Evolutionary conservation across 2,113 vertebrate species (phyloP), one percentile per base, ranked within the genome.

Genomic region (Phalacrocorax brasilianus): DNA sequence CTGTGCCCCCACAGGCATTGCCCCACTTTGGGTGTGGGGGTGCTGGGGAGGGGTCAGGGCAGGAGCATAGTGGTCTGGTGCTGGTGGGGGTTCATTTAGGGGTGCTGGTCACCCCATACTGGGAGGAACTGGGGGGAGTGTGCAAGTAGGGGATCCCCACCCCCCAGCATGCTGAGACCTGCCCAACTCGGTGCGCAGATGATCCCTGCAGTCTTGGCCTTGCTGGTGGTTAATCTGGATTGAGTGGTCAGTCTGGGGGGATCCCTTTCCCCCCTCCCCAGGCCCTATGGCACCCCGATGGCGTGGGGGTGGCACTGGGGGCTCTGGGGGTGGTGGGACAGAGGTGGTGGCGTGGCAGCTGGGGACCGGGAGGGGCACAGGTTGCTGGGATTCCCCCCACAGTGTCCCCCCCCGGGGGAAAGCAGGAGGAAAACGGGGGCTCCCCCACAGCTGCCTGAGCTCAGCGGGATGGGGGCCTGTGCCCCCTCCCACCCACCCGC

Each of bases 291-390:
- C 68, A 68, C 44, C 38, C n/a, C 22, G 8, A 2, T 40, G 55
- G 49, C 27, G 24, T 23, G 0, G 1, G 47, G 68, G 13, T 35
- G 40, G n/a, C 67, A 38, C 45, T 26, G 45, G 19, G 65, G 22
- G 14, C 10, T 7, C 38, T 44, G 5, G 32, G 32, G n/a, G n/a
- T 33, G 50, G 14, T 0, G 6, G 22, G 11, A n/a, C 1, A 27
- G 65, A 61, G 72, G 52, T 65, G 55, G 49, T n/a, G 76, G 56
- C 35, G 52, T 35, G 65, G 28, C 42, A 77, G 16, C 32, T 65
- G 45, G 44, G 56, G 65, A 55, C 65, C 52, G 21, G 33, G 33
- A 14, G 62, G 47, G 35, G 10, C 38, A 26, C 6, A 9, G 44
- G 16, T 14, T 24, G 58, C 75, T 66, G 66, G 32, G 71, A 42